Evolutionary conservation across 2,888 invertebrate genomes (phyloP).

Genomic region (Troides oblongomaculatus): DNA sequence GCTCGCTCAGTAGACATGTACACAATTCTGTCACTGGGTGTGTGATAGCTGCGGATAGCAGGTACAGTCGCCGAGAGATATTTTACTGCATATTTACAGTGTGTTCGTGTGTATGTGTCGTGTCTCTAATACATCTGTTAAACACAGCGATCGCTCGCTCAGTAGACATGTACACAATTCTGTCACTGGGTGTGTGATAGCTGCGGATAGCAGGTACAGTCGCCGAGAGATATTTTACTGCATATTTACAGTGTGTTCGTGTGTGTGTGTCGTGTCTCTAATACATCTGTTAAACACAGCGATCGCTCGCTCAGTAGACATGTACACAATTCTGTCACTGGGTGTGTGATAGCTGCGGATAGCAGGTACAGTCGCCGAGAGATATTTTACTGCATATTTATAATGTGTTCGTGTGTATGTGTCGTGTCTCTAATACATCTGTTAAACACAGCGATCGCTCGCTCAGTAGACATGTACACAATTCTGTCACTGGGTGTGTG

Average conservation of each 20-base stretch:
- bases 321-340: constrained; percentile 38
- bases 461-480: constrained; percentile 8
- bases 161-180: too few relatives aligned
- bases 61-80: constrained; percentile 5
- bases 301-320: constrained; percentile 30
- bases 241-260: too few relatives aligned
- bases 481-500: constrained; percentile 16
- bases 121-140: too few relatives aligned
- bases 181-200: too few relatives aligned
- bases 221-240: too few relatives aligned
- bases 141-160: too few relatives aligned
- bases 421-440: background rate
- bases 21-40: constrained; percentile 38
- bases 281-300: too few relatives aligned
- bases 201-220: too few relatives aligned
- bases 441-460: background rate
- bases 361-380: constrained; percentile 14
- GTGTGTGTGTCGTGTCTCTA: too few relatives aligned
- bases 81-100: constrained; percentile 29
- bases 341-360: constrained; percentile 36
- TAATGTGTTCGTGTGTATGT: background rate
- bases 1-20: constrained; percentile 31
- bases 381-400: background rate
- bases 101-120: background rate
- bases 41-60: constrained; percentile 36